A percentile compares a stretch with the other conserved stretches of the same genome.
These are phyloP conservation scores for Papilio demoleus DNA, from an alignment of 2,888 invertebrate genomes.

Conservation along the genomic window DNA sequence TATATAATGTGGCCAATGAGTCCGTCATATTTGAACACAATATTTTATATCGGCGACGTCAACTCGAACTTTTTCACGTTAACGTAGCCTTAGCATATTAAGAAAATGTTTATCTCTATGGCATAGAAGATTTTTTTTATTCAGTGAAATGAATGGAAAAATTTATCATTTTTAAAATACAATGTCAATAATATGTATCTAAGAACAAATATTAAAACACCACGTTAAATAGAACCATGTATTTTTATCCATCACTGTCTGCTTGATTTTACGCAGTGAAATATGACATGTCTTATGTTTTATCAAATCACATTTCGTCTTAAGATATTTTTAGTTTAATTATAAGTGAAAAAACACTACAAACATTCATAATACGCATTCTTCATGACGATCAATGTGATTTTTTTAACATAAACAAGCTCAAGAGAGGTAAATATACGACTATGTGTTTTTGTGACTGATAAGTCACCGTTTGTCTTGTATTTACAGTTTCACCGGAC, in stretches of 20 bases:
- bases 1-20: too few species aligned
- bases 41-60: too few species aligned
- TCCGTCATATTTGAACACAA: too few species aligned
- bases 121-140: too few species aligned
- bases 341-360: background rate
- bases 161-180: background rate
- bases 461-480: too few species aligned
- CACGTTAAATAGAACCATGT: background rate
- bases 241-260: background rate
- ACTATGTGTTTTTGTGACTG: too few species aligned
- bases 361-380: background rate
- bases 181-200: conserved; percentile 1
- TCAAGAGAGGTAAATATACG: too few species aligned
- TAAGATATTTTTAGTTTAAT: background rate
- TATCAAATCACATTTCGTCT: background rate
- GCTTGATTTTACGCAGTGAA: background rate
- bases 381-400: too few species aligned
- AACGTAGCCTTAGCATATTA: too few species aligned
- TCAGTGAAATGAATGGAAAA: background rate
- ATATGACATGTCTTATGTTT: background rate
- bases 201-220: background rate
- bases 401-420: too few species aligned
- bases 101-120: background rate
- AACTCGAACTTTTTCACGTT: too few species aligned
- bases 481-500: too few species aligned